phyloP scores from a whole-genome alignment of 2,797 vertebrate genomes.

The Rhincodon typus region DNA sequence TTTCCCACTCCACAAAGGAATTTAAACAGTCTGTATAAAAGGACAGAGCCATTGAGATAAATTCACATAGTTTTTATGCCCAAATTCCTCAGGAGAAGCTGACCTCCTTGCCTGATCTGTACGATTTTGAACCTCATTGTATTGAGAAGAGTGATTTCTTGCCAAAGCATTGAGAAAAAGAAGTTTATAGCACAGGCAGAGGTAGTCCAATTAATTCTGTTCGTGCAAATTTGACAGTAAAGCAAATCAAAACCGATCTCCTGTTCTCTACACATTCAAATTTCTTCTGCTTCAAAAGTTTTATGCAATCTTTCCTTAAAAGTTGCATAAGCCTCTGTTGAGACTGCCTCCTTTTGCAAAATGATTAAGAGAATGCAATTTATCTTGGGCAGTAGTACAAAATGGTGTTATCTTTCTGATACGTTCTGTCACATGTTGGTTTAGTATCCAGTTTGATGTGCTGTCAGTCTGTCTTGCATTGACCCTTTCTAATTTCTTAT shows the following conservation, averaged over 20 bases:
- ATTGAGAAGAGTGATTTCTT: neutral
- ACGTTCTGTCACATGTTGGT: neutral
- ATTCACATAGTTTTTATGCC: neutral
- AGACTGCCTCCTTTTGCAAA: neutral
- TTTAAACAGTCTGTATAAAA: neutral
- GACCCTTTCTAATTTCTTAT: constrained; percentile 6
- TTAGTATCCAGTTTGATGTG: neutral
- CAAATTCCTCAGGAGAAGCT: neutral
- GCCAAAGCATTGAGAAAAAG: neutral
- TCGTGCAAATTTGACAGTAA: neutral
- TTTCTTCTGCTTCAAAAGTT: neutral
- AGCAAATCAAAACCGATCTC: neutral
- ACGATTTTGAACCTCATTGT: neutral
- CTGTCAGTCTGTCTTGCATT: neutral
- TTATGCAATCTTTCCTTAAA: neutral
- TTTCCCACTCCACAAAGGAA: neutral
- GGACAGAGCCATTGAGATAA: neutral
- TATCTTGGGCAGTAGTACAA: neutral
- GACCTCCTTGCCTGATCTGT: neutral
- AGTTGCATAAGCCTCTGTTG: neutral
- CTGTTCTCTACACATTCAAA: neutral
- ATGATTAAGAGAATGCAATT: neutral
- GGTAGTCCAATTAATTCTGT: neutral
- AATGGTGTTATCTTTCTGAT: neutral
- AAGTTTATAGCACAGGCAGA: neutral